Evolutionary conservation across 2,888 invertebrate species (phyloP).

Genomic region (Dascillus cervinus): DNA sequence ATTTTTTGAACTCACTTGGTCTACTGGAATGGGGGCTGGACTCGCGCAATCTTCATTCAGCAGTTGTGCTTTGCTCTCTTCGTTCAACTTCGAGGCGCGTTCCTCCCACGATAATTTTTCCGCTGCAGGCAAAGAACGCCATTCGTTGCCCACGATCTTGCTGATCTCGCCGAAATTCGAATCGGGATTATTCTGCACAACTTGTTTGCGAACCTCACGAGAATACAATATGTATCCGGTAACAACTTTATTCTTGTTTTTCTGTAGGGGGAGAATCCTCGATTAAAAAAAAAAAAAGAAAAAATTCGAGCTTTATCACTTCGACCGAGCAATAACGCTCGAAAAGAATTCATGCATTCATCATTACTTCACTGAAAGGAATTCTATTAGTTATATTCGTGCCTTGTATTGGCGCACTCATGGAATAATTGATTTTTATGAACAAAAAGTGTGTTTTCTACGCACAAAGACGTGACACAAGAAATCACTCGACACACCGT

Average conservation of each 20-base stretch:
- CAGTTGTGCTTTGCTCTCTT: constrained; percentile 66
- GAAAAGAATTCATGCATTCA: no score
- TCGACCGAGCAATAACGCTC: no score
- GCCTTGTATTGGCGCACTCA: no score
- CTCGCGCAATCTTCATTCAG: constrained; percentile 47
- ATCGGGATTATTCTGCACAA: constrained; percentile 90
- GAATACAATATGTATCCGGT: constrained; percentile 98
- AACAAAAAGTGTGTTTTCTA: no score
- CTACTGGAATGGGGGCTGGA: constrained; percentile 33
- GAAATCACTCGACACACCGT: constrained; percentile 12
- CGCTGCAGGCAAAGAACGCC: constrained; percentile 82
- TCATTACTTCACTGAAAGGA: no score
- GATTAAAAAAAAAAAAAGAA: no score
- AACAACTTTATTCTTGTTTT: constrained; percentile 70
- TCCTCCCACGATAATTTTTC: constrained; percentile 95
- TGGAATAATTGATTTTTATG: constrained; percentile 12
- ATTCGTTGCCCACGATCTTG: constrained; percentile 73
- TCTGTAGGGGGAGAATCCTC: constrained; percentile 29
- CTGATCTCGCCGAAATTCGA: constrained; percentile 84
- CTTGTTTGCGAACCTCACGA: constrained; percentile 87
- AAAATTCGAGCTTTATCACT: neutral
- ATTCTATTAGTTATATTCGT: no score
- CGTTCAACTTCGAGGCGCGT: constrained; percentile 80
- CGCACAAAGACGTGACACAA: no score
- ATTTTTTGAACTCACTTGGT: constrained; percentile 34